Conservation (phyloP, 2,888 invertebrate genomes). For the Synergus umbraculus region DNA sequence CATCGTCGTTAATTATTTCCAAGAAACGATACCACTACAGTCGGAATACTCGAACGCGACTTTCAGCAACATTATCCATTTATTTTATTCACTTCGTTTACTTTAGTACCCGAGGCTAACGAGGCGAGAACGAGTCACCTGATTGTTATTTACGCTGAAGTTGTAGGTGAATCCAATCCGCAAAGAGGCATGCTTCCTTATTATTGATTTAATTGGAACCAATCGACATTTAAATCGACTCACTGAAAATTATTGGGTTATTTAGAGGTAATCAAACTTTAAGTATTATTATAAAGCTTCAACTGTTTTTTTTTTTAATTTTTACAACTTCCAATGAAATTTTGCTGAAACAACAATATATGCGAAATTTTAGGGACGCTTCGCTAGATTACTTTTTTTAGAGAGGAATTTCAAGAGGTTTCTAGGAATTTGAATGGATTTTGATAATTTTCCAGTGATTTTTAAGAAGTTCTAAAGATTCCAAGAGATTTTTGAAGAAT, state of each 20-base stretch:
- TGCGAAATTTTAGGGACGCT: no score
- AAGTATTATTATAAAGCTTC: neutral
- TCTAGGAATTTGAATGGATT: no score
- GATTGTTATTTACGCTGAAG: neutral
- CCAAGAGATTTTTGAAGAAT: no score
- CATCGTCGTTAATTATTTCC: slow-evolving; percentile 64
- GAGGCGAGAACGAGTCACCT: neutral
- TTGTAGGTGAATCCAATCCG: neutral
- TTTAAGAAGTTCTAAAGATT: no score
- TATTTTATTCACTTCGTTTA: slow-evolving; percentile 3
- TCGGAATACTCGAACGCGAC: neutral
- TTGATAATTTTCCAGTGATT: no score
- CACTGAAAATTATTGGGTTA: neutral
- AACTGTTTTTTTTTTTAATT: no score
- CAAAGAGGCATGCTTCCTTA: neutral
- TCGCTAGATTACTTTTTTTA: no score
- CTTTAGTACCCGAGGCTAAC: slow-evolving; percentile 4
- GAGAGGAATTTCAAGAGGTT: no score
- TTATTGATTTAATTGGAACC: neutral
- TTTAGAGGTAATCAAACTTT: neutral
- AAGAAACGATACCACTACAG: slow-evolving; percentile 54
- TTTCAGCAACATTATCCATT: slow-evolving; percentile 1
- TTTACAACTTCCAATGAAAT: no score
- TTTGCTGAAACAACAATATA: no score
- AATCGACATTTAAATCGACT: neutral